Evolutionary conservation across 1,140 invertebrate species (phyloP).

Genomic region (Babylonia areolata): DNA sequence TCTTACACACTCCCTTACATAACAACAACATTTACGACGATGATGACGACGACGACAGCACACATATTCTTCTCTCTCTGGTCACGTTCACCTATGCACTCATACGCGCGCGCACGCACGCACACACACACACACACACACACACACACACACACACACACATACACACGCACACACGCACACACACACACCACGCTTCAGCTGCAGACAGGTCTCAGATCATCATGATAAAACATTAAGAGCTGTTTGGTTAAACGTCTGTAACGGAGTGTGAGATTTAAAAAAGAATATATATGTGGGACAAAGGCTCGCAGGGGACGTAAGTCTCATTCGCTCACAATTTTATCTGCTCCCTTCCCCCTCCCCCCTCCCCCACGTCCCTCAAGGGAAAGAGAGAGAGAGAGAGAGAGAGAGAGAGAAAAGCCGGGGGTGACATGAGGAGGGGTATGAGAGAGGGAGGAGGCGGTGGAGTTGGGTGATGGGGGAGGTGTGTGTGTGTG

Average conservation of each 20-base stretch:
- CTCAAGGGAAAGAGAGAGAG: not conserved
- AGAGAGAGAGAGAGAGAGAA: conserved; percentile 13
- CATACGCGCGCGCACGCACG: not conserved
- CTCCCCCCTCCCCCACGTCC: not conserved
- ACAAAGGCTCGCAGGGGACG: too few relatives aligned
- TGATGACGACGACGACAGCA: not conserved
- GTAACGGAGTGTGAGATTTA: too few relatives aligned
- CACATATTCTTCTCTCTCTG: not conserved
- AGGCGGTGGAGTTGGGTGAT: not conserved
- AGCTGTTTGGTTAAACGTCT: too few relatives aligned
- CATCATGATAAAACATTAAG: too few relatives aligned
- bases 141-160: not conserved
- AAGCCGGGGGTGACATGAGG: not conserved
- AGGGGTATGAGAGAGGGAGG: not conserved
- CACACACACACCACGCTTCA: not conserved
- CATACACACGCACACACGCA: not conserved
- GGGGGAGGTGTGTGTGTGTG: too few relatives aligned
- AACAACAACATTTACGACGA: not conserved
- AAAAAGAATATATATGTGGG: too few relatives aligned
- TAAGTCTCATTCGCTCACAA: too few relatives aligned
- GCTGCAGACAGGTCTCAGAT: too few relatives aligned
- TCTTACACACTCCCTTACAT: not conserved
- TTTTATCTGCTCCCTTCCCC: not conserved
- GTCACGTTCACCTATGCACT: not conserved
- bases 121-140: not conserved